phyloP scores from a whole-genome alignment of 2,113 vertebrate genomes.

The Ailurus styani region DNA sequence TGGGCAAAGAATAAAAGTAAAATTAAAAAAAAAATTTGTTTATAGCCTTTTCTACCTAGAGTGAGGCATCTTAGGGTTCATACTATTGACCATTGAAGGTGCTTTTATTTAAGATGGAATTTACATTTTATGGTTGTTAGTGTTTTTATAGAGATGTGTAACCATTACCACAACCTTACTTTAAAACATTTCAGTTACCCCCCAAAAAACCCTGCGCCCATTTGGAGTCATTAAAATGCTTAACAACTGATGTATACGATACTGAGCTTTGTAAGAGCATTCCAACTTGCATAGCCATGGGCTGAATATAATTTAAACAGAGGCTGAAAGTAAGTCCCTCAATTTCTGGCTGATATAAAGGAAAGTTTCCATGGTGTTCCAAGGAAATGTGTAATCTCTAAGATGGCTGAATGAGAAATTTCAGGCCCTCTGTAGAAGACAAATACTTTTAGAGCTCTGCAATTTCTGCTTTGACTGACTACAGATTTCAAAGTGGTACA shows the following conservation, averaged over 20 bases:
- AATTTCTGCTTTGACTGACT: not conserved
- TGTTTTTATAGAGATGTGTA: not conserved
- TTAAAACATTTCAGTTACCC: not conserved
- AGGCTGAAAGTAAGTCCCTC: slow-evolving; percentile 5
- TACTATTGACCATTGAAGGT: not conserved
- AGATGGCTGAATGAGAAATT: slow-evolving; percentile 19
- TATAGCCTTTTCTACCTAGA: not conserved
- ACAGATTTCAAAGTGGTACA: not conserved
- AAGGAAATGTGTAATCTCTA: not conserved
- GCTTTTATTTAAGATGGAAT: not conserved
- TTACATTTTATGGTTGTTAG: not conserved
- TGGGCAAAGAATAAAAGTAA: no score
- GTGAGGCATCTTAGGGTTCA: not conserved
- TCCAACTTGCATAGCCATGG: not conserved
- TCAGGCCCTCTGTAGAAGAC: not conserved
- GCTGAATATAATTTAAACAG: not conserved
- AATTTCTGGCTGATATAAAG: slow-evolving; percentile 1
- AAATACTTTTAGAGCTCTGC: not conserved
- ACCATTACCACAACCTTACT: not conserved
- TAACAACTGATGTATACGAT: not conserved
- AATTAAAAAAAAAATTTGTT: not conserved
- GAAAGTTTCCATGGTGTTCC: slow-evolving; percentile 17
- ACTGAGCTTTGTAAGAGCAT: not conserved
- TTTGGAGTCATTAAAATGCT: slow-evolving; percentile 25
- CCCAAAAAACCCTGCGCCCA: not conserved